Percentiles rank a stretch among this genome's conserved stretches.
Evolutionary conservation across 2,888 invertebrate genomes (phyloP).

Genomic region (Exocentrus adspersus): DNA sequence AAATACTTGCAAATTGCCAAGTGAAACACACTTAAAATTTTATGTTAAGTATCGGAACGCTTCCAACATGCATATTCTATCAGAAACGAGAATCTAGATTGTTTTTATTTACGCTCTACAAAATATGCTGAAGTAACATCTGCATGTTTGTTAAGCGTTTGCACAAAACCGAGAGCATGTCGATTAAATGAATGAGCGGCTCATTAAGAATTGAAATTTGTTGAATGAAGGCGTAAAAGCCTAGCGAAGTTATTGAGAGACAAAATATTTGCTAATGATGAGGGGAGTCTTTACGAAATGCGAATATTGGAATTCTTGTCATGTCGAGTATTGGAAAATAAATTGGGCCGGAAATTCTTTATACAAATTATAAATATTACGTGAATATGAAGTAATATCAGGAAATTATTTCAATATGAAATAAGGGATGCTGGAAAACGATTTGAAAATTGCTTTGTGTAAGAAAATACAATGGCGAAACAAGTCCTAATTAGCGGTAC

Average conservation of each 20-base stretch:
- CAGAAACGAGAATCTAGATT: slow-evolving; percentile 12
- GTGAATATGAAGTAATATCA: no score
- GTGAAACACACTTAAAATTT: neutral
- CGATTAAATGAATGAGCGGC: neutral
- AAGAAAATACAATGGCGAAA: no score
- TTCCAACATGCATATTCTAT: neutral
- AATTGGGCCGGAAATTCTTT: neutral
- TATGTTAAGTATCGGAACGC: neutral
- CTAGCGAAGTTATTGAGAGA: neutral
- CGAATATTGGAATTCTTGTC: neutral
- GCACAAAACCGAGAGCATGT: slow-evolving; percentile 3
- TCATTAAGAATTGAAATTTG: neutral
- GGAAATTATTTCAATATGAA: no score
- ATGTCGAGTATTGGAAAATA: no score
- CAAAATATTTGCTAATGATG: neutral
- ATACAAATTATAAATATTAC: neutral
- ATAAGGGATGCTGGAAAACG: no score
- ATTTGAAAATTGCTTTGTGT: no score
- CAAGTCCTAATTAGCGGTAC: no score
- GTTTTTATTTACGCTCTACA: slow-evolving; percentile 21
- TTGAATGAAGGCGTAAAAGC: neutral
- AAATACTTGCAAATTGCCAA: slow-evolving; percentile 4
- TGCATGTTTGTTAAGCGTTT: slow-evolving; percentile 10
- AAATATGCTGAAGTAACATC: neutral
- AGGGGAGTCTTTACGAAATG: neutral